Evolutionary conservation across 2,113 vertebrate species (phyloP).

Genomic region (Poecile atricapillus): DNA sequence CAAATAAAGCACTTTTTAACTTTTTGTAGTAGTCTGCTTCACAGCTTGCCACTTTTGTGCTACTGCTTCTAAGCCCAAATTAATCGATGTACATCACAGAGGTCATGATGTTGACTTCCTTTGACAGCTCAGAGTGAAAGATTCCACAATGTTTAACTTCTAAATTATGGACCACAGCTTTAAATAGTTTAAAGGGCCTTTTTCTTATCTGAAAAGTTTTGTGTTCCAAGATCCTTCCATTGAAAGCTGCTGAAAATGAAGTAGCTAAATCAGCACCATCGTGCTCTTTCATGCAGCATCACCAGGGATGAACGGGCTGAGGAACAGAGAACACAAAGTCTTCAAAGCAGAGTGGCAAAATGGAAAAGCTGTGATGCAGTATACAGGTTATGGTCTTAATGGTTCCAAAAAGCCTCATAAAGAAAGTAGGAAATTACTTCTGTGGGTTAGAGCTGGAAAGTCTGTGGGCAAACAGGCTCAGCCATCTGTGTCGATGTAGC

Average conservation of each 20-base stretch:
- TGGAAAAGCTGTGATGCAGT: not conserved
- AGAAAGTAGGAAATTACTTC: not conserved
- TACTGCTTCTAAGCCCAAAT: conserved; percentile 33
- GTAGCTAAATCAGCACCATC: conserved; percentile 3
- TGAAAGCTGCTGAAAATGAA: conserved; percentile 27
- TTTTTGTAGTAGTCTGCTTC: not conserved
- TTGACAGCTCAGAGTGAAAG: not conserved
- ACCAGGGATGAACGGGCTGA: not conserved
- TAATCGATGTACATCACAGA: not conserved
- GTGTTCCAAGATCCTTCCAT: not conserved
- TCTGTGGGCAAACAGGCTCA: not conserved
- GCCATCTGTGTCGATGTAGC: not conserved
- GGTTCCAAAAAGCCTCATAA: not conserved
- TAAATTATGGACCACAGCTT: not conserved
- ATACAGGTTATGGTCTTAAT: not conserved
- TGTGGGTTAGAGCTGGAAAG: not conserved
- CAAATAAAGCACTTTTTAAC: not conserved
- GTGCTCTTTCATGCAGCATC: not conserved
- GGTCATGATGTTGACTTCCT: not conserved
- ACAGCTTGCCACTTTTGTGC: not conserved
- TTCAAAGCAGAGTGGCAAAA: conserved; percentile 22
- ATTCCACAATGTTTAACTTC: not conserved
- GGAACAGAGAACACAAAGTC: not conserved
- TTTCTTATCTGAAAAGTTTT: conserved; percentile 6
- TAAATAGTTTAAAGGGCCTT: not conserved